phyloP scores from a whole-genome alignment of 2,113 vertebrate species.

The Anarhynchus alexandrinus region DNA sequence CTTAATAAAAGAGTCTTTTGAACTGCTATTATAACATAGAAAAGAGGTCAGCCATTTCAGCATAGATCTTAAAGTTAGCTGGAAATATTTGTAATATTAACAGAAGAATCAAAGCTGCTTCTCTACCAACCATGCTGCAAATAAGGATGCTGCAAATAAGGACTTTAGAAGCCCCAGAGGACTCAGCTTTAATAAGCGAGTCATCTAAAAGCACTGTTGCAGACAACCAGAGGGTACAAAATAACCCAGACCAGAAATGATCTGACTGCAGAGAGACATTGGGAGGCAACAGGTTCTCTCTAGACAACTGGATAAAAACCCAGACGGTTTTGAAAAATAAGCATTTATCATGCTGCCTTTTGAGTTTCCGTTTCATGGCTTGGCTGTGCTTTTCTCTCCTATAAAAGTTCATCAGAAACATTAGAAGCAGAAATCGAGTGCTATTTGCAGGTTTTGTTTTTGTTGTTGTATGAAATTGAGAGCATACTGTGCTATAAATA shows the following conservation, averaged over 20 bases:
- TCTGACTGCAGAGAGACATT: not conserved
- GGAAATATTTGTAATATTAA: conserved; percentile 48
- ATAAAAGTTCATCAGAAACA: conserved; percentile 2
- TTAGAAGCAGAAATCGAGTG: conserved; percentile 5
- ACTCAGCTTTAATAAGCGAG: not conserved
- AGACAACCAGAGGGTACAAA: conserved; percentile 1
- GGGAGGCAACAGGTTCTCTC: conserved; percentile 25
- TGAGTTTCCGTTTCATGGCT: conserved; percentile 15
- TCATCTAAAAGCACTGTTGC: conserved; percentile 10
- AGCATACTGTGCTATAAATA: conserved; percentile 50
- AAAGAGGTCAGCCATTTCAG: conserved; percentile 4
- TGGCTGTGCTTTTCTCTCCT: not conserved
- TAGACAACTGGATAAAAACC: not conserved
- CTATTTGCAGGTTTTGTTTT: conserved; percentile 35
- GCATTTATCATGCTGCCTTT: conserved; percentile 20
- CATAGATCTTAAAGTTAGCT: conserved; percentile 51
- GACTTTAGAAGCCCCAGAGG: conserved; percentile 2
- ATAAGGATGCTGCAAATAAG: conserved; percentile 12
- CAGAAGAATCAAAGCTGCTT: conserved; percentile 27
- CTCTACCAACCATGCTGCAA: conserved; percentile 1
- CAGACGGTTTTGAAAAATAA: not conserved
- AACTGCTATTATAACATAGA: conserved; percentile 5
- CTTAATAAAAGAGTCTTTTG: conserved; percentile 47
- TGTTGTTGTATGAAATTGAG: conserved; percentile 20
- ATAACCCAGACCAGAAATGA: not conserved